Base-by-base conservation (phyloP, 2,797 vertebrate species). In the Platyrinchus mystaceus region DNA sequence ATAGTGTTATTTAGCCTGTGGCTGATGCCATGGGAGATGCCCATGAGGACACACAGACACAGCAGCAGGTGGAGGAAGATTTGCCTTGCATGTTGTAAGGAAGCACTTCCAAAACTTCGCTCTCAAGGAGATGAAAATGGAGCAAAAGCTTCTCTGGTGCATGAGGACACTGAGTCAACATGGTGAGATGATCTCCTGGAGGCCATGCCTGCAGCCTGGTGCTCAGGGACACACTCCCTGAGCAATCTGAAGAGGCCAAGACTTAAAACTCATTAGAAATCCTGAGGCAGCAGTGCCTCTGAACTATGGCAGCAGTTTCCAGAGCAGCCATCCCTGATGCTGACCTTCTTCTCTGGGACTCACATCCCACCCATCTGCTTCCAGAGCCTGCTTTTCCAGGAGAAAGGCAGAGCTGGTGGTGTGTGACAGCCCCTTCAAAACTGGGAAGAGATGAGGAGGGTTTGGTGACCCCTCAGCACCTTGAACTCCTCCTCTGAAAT, bases 111-210 rank as follows among this genome's bases (percentile, higher is more conserved):
- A 43, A 44, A 77, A 28, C 43, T 8, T 79, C 0, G 0, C n/a
- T 23, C 46, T 64, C 43, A 27, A 41, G 32, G 7, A 37, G 41
- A 55, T 80, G 46, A 39, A 60, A 39, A 56, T 10, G 26, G 21
- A 52, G n/a, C 14, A 64, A 47, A 89, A 58, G 6, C 6, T 15
- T 19, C 27, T 27, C 12, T 60, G 24, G 10, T 43, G 37, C 20
- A 7, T 39, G 70, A 80, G 26, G 46, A 77, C 2, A 3, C 77
- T 26, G 60, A 91, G 39, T 32, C 80, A 49, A 6, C 15, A 26
- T 1, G 0, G 28, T 15, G 14, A 21, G 0, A 19, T 28, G 20
- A 6, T 10, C 43, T 66, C 53, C 66, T 77, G 4, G 4, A 71
- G 64, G 47, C 60, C 1, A 1, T 47, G 32, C 18, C 34, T 59